Percentiles rank a stretch among this genome's conserved stretches.
Conservation (phyloP, 2,888 invertebrate genomes). For the Macrophya alboannulata region DNA sequence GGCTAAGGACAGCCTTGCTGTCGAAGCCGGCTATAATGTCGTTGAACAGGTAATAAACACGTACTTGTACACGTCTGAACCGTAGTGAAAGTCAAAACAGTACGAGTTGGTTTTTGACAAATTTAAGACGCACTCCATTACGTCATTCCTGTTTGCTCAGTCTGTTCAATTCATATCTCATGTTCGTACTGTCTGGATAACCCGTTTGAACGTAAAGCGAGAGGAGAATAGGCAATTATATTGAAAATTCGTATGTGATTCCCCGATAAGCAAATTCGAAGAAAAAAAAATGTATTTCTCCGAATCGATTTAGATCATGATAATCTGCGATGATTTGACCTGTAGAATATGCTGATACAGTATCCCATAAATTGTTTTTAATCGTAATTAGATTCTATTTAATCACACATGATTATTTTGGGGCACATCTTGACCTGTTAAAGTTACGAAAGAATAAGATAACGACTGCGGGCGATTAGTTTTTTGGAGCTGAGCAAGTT, state of each 20-base stretch:
- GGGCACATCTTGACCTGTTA: not conserved
- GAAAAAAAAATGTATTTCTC: not conserved
- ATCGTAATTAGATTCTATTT: not conserved
- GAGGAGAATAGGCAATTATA: conserved; percentile 22
- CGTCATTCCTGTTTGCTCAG: not conserved
- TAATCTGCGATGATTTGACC: not conserved
- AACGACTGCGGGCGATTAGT: not conserved
- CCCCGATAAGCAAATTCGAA: not conserved
- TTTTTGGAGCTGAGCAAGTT: not conserved
- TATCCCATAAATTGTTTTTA: not conserved
- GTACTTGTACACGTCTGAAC: not conserved
- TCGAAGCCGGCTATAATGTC: conserved; percentile 71
- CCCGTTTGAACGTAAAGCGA: not conserved
- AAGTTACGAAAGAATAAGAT: not conserved
- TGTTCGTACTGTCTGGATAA: not conserved
- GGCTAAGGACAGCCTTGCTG: conserved; percentile 79
- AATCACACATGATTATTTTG: not conserved
- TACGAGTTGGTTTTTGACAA: conserved; percentile 8
- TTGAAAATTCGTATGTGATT: not conserved
- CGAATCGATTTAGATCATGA: not conserved
- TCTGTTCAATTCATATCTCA: not conserved
- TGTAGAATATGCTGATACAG: not conserved
- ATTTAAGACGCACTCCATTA: not conserved
- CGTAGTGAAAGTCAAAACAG: conserved; percentile 32
- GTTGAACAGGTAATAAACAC: conserved; percentile 72